These are phyloP conservation scores for Caenorhabditis doughertyi DNA, from an alignment of 2,888 invertebrate species.

Conservation along the genomic window DNA sequence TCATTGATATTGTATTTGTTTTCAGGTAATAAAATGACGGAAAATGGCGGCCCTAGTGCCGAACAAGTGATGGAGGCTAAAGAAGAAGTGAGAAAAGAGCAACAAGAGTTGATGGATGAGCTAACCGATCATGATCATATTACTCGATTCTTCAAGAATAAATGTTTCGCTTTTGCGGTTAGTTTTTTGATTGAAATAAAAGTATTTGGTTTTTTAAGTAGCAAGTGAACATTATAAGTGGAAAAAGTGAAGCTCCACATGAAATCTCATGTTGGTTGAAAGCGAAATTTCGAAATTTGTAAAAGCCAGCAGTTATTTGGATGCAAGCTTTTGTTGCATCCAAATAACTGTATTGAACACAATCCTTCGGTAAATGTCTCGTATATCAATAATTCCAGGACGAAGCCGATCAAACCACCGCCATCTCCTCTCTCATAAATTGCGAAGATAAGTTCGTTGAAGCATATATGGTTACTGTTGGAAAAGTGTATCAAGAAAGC, in stretches of 20 bases:
- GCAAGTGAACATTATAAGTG: no score
- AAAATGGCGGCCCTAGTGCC: background rate
- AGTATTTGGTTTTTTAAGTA: no score
- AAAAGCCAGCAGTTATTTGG: no score
- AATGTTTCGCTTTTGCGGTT: constrained; percentile 46
- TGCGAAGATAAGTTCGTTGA: constrained; percentile 59
- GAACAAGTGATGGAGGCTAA: constrained; percentile 24
- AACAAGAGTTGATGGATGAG: constrained; percentile 41
- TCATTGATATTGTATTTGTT: background rate
- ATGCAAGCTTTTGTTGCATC: no score
- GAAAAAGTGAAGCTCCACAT: no score
- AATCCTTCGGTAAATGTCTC: no score
- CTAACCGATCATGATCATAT: constrained; percentile 44
- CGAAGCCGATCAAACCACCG: constrained; percentile 37
- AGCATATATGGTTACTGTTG: constrained; percentile 49
- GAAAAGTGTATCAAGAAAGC: constrained; percentile 44
- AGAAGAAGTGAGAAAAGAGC: constrained; percentile 35
- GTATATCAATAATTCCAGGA: constrained; percentile 46
- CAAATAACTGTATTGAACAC: background rate
- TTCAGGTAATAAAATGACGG: constrained; percentile 11
- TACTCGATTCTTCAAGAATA: constrained; percentile 47
- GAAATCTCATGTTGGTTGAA: no score
- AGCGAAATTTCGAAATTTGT: no score
- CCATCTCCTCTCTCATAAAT: constrained; percentile 42
- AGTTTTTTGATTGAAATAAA: background rate